Evolutionary conservation across 2,888 invertebrate genomes (phyloP), one percentile per base, ranked within the genome.

Genomic region (Mesochorus sp.): DNA sequence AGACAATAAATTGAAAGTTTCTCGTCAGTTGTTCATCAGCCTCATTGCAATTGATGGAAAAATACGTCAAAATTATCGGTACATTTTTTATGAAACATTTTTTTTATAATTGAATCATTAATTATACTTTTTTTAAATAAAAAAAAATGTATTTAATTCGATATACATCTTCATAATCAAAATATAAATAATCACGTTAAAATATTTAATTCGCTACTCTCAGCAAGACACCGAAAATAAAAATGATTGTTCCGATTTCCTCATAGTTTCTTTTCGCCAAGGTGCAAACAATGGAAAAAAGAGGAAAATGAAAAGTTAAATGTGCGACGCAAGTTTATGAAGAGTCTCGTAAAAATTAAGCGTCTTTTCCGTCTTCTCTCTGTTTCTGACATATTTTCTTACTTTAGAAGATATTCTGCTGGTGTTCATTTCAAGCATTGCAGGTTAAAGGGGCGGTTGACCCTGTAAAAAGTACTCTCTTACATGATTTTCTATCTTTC

Each of bases 371-470:
- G 14, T 39, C 34, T 24, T 44, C 53, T 72, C 19, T n/a, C 62
- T 55, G 39, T 64, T 70, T 70, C 55, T 64, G 62, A 37, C 64
- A 55, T 57, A 66, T 73, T 62, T 55, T 70, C 37, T 14, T 17
- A 34, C 21, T 47, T 62, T 37, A 14, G 34, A 47, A 37, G 37
- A 64, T 47, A 49, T 34, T 55, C 57, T 47, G n/a, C 49, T 66
- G 49, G 26, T 37, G 34, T 37, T 44, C 47, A 57, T 57, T 57
- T 64, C 57, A 55, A 62, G 55, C 44, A 68, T 75, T 34, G 49
- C 64, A 64, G 53, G 61, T 66, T 55, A 68, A 64, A 62, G 42
- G 49, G 44, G 53, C 59, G 64, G 39, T 37, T 62, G 34, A 71
- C 34, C 57, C 49, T 31, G 57, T 31, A 57, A 67, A 67, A 71